A percentile compares a stretch with the other conserved stretches of the same genome.
These are phyloP conservation scores for Endotricha flammealis DNA, from an alignment of 2,888 invertebrate genomes.

Conservation along the genomic window DNA sequence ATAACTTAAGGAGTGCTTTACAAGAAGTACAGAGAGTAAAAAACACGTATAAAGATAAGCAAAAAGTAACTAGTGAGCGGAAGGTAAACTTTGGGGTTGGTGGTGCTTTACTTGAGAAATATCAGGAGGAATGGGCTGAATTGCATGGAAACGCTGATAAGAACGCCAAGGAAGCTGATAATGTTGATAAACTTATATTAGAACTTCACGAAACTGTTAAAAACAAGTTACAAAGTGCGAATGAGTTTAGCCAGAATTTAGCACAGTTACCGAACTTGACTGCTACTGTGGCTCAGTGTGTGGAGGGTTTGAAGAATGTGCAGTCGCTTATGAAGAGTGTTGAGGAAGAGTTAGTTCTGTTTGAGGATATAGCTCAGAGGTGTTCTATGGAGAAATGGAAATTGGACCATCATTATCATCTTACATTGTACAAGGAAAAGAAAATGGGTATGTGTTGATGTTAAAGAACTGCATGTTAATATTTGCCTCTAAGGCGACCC, in stretches of 20 bases:
- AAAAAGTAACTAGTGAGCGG: conserved; percentile 45
- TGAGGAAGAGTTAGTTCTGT: conserved; percentile 80
- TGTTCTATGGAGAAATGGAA: conserved; percentile 84
- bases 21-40: conserved; percentile 68
- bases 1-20: conserved; percentile 58
- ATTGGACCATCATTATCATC: conserved; percentile 83
- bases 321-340: conserved; percentile 79
- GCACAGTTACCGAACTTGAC: conserved; percentile 55
- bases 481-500: no score
- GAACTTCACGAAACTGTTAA: conserved; percentile 53
- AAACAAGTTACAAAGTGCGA: conserved; percentile 47
- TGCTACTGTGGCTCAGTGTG: conserved; percentile 69
- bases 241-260: conserved; percentile 54
- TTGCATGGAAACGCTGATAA: conserved; percentile 83
- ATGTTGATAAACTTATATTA: conserved; percentile 61
- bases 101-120: conserved; percentile 82
- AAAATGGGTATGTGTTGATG: conserved; percentile 78
- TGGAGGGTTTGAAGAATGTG: conserved; percentile 70
- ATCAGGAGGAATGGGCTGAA: conserved; percentile 84
- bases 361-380: conserved; percentile 84
- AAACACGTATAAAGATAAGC: conserved; percentile 64
- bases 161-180: conserved; percentile 81
- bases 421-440: conserved; percentile 83
- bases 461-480: no score
- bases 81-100: conserved; percentile 80